Evolutionary conservation across 2,888 invertebrate species (phyloP).

Genomic region (Eugnorisma glareosa): DNA sequence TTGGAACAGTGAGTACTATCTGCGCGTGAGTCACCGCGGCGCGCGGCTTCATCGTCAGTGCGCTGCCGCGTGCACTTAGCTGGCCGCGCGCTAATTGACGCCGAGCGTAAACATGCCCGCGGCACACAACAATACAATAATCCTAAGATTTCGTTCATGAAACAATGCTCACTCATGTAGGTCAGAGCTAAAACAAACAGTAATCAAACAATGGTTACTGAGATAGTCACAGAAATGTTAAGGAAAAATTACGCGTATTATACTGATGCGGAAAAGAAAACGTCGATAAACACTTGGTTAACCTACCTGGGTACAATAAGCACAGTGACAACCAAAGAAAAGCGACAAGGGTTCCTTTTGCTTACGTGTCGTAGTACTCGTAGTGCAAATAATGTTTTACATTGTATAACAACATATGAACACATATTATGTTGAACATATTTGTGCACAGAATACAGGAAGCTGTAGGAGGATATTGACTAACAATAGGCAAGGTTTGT

Average conservation of each 20-base stretch:
- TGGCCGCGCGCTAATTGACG: constrained; percentile 51
- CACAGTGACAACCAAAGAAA: not conserved
- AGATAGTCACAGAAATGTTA: not conserved
- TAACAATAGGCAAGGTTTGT: constrained; percentile 1
- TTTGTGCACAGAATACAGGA: not conserved
- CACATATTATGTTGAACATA: too few species aligned
- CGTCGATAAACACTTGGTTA: not conserved
- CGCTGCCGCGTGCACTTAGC: constrained; percentile 9
- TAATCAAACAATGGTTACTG: constrained; percentile 8
- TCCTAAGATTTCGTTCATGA: not conserved
- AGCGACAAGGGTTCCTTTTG: not conserved
- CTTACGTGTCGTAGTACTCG: not conserved
- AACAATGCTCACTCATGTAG: constrained; percentile 6
- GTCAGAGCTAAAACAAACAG: constrained; percentile 12
- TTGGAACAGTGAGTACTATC: constrained; percentile 35
- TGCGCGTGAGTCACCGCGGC: constrained; percentile 11
- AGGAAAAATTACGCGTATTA: constrained; percentile 1
- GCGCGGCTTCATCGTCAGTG: not conserved
- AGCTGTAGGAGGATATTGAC: not conserved
- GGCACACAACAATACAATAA: constrained; percentile 17
- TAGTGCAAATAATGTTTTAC: not conserved
- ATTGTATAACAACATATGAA: too few species aligned
- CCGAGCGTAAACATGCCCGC: constrained; percentile 28
- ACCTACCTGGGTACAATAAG: not conserved
- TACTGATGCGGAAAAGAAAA: not conserved